Evolutionary conservation across 2,888 invertebrate genomes (phyloP).

Genomic region (Oscheius myriophilus): DNA sequence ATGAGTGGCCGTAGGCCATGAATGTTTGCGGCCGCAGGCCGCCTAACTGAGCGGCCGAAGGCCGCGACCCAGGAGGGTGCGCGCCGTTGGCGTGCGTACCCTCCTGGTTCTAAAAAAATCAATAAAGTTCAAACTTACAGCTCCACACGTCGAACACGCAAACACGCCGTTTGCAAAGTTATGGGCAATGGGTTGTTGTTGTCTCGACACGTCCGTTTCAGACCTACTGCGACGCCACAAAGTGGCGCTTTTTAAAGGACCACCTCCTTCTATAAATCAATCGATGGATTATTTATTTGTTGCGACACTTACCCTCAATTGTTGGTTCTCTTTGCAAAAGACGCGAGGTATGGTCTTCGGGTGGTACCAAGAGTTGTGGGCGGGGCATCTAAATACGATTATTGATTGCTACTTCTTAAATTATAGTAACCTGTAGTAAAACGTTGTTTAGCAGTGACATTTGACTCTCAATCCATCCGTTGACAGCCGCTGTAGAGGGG

Average conservation of each 20-base stretch:
- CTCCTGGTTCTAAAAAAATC: too few species aligned
- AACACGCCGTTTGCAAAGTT: conserved; percentile 31
- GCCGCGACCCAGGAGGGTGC: too few species aligned
- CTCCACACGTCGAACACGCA: conserved; percentile 56
- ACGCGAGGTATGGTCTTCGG: not conserved
- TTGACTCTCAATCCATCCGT: conserved; percentile 29
- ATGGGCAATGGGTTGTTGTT: conserved; percentile 78
- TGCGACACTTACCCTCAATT: conserved; percentile 2
- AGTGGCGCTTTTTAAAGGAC: conserved; percentile 34
- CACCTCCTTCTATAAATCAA: conserved; percentile 14
- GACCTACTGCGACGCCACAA: conserved; percentile 60
- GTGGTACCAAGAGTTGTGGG: not conserved
- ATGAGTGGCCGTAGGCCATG: too few species aligned
- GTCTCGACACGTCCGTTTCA: conserved; percentile 76
- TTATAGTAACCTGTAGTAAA: conserved; percentile 8
- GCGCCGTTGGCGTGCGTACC: too few species aligned
- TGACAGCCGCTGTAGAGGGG: conserved; percentile 30
- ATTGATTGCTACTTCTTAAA: not conserved
- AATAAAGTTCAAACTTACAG: conserved; percentile 36
- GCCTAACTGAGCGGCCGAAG: too few species aligned
- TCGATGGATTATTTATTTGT: not conserved
- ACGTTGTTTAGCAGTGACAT: conserved; percentile 25
- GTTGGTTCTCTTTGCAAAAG: conserved; percentile 6
- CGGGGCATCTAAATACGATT: conserved; percentile 8
- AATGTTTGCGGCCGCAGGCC: too few species aligned